Base-by-base conservation (phyloP, 1,140 invertebrate species). In the Drosophila ficusphila region DNA sequence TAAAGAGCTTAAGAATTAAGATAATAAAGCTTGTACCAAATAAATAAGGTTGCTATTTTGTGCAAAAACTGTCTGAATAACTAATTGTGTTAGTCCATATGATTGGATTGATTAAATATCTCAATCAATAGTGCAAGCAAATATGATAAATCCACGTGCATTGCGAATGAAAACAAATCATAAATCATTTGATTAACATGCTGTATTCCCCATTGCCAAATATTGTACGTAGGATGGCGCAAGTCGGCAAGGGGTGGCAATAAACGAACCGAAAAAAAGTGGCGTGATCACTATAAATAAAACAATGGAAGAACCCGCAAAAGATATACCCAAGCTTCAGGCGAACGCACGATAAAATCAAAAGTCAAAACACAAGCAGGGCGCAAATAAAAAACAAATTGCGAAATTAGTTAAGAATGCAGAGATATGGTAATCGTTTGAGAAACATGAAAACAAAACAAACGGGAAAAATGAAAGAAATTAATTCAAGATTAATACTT, bases 261-360 rank as follows among this genome's bases (percentile, higher is more conserved):
- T 52, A 42, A 16, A 18, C 36, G 52, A 72, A 60, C 52, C 25
- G 18, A 76, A 85, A 79, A 79, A 85, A 85, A 34, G 79, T 85
- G 79, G 79, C 79, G 79, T 85, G 79, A 85, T 85, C 76, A 61
- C 76, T 85, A 85, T 72, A 85, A 85, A 85, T 85, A 85, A 76
- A 85, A 71, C 75, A 46, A 75, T 71, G 76, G 76, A 71, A 70
- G 51, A 61, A 54, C 51, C 69, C 76, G 18, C 51, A 75, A 70
- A 29, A 65, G 44, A 60, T 34, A 49, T 48, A 47, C 47, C 27
- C 46, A 39, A 56, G 23, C 12, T 4, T 16, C 4, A 23, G 53
- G 49, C 54, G 44, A 69, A 53, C 58, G 60, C 53, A 49, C 67
- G 65, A 85, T 83, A 79, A 75, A 67, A 67, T 25, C 60, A 67